Percentiles rank a stretch among this genome's conserved stretches.
Evolutionary conservation across 2,797 vertebrate species (phyloP).

Genomic region (Cyprinella venusta): DNA sequence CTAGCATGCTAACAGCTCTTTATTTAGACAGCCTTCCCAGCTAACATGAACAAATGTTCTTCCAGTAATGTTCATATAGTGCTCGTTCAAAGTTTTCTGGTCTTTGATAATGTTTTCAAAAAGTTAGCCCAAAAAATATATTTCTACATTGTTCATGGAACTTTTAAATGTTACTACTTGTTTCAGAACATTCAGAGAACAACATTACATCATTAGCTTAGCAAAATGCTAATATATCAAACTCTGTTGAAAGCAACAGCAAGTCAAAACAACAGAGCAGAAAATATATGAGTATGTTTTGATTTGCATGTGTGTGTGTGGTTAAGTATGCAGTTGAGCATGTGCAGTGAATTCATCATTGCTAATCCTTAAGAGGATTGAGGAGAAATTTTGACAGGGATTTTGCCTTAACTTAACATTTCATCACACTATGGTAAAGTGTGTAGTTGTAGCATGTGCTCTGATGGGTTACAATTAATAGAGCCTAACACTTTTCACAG

Average conservation of each 20-base stretch:
- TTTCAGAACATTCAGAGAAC: not conserved
- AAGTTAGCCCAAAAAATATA: not conserved
- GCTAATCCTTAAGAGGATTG: constrained; percentile 52
- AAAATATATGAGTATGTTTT: not conserved
- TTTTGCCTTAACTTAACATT: constrained; percentile 17
- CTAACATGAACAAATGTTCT: too few species aligned
- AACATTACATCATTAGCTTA: not conserved
- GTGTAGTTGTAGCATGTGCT: not conserved
- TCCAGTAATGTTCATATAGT: too few species aligned
- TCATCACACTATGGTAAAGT: not conserved
- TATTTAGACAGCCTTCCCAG: too few species aligned
- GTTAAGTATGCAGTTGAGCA: not conserved
- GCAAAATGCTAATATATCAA: not conserved
- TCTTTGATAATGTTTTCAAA: not conserved
- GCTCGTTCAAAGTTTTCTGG: not conserved
- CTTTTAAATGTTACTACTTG: not conserved
- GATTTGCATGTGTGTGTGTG: not conserved
- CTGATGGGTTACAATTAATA: not conserved
- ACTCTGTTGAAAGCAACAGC: not conserved
- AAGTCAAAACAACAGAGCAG: too few species aligned
- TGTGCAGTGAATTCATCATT: constrained; percentile 7
- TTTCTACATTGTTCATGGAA: not conserved
- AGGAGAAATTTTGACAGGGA: constrained; percentile 12
- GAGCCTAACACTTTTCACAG: not conserved
- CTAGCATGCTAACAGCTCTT: too few species aligned